Conservation (phyloP, 2,113 vertebrate genomes). For the Sylvicapra grimmia region DNA sequence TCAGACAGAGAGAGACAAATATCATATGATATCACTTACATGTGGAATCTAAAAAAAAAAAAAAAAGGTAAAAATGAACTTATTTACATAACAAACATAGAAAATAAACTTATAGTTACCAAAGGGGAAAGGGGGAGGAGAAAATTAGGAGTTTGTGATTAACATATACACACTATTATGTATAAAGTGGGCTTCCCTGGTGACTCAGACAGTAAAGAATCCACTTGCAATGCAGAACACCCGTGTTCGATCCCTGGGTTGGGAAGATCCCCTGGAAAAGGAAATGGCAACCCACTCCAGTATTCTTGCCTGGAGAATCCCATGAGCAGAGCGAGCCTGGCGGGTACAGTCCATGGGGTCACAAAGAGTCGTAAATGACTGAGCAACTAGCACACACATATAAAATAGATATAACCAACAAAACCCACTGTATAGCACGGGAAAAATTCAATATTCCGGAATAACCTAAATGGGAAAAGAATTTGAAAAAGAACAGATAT, state of each 20-base stretch:
- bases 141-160: background rate
- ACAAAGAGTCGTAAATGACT: background rate
- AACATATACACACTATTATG: background rate
- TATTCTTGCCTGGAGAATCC: background rate
- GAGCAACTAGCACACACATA: background rate
- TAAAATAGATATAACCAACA: background rate
- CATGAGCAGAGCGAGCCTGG: background rate
- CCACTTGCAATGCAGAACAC: background rate
- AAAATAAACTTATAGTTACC: background rate
- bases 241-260: background rate
- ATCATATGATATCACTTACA: background rate
- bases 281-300: background rate
- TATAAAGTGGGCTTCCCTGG: background rate
- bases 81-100: background rate
- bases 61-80: background rate
- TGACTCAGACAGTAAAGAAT: background rate
- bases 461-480: background rate
- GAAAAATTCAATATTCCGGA: background rate
- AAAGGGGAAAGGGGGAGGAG: background rate
- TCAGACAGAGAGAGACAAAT: background rate
- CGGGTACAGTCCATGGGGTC: rapidly evolving
- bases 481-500: background rate
- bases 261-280: background rate
- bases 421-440: background rate
- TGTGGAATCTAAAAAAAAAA: background rate